Conservation (phyloP, 2,888 invertebrate genomes). For the Sepioteuthis lessoniana region DNA sequence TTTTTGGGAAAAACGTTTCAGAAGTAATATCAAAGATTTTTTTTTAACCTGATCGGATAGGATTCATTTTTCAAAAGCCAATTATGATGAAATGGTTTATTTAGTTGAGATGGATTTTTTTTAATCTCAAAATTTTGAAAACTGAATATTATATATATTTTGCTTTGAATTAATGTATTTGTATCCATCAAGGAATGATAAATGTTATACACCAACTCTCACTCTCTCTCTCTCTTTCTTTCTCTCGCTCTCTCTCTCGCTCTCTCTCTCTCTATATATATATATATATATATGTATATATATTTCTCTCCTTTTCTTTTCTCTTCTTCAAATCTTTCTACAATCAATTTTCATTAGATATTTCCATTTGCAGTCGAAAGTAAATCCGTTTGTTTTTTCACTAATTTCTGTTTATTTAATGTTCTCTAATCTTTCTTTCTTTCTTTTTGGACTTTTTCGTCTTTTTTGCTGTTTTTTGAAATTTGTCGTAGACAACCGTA, state of each 20-base stretch:
- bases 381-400: too few species aligned
- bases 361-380: too few species aligned
- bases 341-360: too few species aligned
- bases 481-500: too few species aligned
- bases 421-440: too few species aligned
- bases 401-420: too few species aligned
- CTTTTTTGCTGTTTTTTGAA: too few species aligned
- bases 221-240: not conserved
- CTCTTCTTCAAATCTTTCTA: too few species aligned
- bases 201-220: not conserved
- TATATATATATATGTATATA: too few species aligned
- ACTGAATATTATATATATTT: not conserved
- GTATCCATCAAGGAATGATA: not conserved
- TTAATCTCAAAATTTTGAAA: not conserved
- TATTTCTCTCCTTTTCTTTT: too few species aligned
- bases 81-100: constrained; percentile 4
- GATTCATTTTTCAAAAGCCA: not conserved
- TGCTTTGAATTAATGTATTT: not conserved
- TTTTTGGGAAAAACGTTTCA: not conserved
- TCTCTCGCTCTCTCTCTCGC: not conserved
- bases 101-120: not conserved
- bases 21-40: not conserved
- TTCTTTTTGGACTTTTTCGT: too few species aligned
- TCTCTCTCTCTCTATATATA: not conserved
- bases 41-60: not conserved